These are phyloP conservation scores for Crematogaster levior DNA, from an alignment of 2,888 invertebrate genomes.

Conservation along the genomic window DNA sequence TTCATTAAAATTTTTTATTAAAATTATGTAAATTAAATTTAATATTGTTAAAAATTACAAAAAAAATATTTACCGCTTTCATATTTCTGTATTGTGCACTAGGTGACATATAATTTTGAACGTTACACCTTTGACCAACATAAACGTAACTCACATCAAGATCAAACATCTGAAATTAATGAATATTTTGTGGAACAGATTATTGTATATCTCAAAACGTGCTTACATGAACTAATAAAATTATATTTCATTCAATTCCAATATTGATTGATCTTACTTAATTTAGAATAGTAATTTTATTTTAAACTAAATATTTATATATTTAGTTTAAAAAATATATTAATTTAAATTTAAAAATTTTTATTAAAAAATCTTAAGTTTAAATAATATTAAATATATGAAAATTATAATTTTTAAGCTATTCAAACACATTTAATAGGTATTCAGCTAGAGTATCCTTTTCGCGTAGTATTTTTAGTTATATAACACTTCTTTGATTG, in stretches of 20 bases:
- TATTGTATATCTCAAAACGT: background rate
- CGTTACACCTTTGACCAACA: conserved; percentile 1
- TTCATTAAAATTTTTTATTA: too few species aligned
- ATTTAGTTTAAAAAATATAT: background rate
- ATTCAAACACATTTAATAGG: too few species aligned
- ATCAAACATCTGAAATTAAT: too few species aligned
- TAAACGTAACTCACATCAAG: too few species aligned
- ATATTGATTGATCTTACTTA: background rate
- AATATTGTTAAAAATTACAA: background rate
- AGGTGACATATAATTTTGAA: background rate
- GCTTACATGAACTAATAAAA: too few species aligned
- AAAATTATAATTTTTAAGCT: background rate
- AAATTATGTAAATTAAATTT: background rate
- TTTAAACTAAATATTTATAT: too few species aligned
- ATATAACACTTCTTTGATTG: background rate
- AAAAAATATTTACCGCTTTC: conserved; percentile 8
- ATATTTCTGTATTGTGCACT: background rate
- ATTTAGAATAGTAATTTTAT: background rate
- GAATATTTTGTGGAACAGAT: too few species aligned
- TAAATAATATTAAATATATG: background rate
- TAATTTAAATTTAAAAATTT: background rate
- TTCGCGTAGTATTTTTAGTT: too few species aligned
- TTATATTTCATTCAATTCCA: background rate
- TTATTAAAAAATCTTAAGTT: background rate
- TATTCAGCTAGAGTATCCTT: too few species aligned